Evolutionary conservation across 53 echinoderm and acorn worm species (phyloP), one percentile per base, ranked within the genome.

Genomic region (Paelopatides confundens): DNA sequence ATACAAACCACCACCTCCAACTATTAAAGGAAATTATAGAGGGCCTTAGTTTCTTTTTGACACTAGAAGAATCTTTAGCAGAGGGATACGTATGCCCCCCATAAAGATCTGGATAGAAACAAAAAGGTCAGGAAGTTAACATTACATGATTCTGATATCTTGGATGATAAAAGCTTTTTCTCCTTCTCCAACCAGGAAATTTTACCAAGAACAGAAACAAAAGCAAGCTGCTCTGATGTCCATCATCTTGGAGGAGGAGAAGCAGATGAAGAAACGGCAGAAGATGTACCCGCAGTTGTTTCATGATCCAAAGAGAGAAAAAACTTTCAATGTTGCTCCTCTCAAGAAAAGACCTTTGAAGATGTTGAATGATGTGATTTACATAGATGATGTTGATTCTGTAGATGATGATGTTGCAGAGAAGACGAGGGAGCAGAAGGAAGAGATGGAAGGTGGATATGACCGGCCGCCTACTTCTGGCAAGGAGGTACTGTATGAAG

Each of bases 251-350:
- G 77, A 89, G 27, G 99, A 99, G 62, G 99, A 99, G 39, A 86
- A 85, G 48, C 95, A 99, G 85, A 96, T 99, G 94, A 95, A 93
- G 83, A 99, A 94, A 86, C 71, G 95, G 10, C 95, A 90, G 66
- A 88, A 86, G 54, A 91, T 95, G 90, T 99, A 99, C 65, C 99
- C 99, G 0, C 99, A 99, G 37, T 87, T 96, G 23, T 95, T 90
- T 79, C 86, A 92, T 0, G 92, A 95, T 47, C 88, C 87, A 23
- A 93, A 95, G 84, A 63, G 92, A 26, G 95, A 95, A 65, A 92
- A 92, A 49, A 69, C 90, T 23, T 74, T 90, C 50, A 74, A 77
- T 0, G 93, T 96, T 29, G 92, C 88, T 15, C 58, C 91, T 21
- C 90, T 88, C 4, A 88, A 86, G 32, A 88, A 92, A 36, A 91